Evolutionary conservation across 2,888 invertebrate genomes (phyloP), one percentile per base, ranked within the genome.

Genomic region (Lepeophtheirus nordmannii): DNA sequence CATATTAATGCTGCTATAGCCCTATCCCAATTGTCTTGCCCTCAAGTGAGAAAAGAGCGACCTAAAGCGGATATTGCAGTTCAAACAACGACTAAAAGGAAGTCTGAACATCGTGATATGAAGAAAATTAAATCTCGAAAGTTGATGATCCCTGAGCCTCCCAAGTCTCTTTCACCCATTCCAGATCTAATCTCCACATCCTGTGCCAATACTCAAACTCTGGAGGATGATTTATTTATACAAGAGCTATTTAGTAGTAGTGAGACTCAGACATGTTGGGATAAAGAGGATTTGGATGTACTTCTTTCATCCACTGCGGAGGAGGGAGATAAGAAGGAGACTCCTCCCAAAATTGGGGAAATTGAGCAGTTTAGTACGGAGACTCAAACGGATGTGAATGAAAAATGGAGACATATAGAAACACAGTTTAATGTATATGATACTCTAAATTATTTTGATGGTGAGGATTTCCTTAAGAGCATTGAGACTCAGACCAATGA

Each of bases 381-480:
- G 62, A 62, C 62, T 62, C 62, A 62, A 38, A 62, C 62, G 14
- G 62, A 62, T 38, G 17, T 60, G 14, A 46, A 46, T 46, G 53
- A 46, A 46, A 46, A 46, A 17, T 46, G 53, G 53, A 2, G 53
- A 17, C 53, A 46, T 46, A n/a, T 17, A 46, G 53, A 46, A 17
- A 46, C 53, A 17, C 53, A 46, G 53, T 46, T 46, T 8, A n/a
- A 14, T 46, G n/a, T 46, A 46, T 17, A n/a, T 14, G 53, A 46
- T 17, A 46, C 53, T 14, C 53, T 46, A 5, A 30, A 30, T 30
- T 30, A 30, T 30, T 46, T 46, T 46, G 53, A 46, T 46, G 53
- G 53, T n/a, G 53, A 46, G 53, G 53, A 46, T 46, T 17, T 46
- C 53, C 53, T 61, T 7, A 23, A 38, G n/a, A 61, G 7, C n/a